Evolutionary conservation across 1,140 invertebrate genomes (phyloP), one percentile per base, ranked within the genome.

Genomic region (Lethocerus indicus): DNA sequence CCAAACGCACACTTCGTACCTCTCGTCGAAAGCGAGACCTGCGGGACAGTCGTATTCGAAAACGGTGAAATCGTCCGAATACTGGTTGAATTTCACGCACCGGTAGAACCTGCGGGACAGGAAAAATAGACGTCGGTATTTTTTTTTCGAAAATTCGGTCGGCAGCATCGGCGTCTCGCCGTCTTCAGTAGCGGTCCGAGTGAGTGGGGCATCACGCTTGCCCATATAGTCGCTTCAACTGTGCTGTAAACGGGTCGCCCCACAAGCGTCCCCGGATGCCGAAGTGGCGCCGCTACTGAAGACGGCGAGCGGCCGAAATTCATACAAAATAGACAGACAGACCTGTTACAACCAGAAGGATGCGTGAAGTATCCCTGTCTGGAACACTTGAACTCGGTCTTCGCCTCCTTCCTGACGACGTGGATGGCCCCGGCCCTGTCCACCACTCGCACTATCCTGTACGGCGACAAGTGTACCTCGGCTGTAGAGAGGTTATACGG

Each of bases 31-130:
- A 1, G 81, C 79, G 16, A 87, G 61, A n/a, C 83, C 84, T 50
- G 74, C 71, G 0, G 83, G 83, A 65, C 85, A 87, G 58, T 83
- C 80, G 58, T 85, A 87, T 60, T 87, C 81, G 58, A 87, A 87
- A 1, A 85, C 79, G 1, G 79, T 82, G 61, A 74, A 85, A 46
- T 84, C 79, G 21, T 79, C 75, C 0, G 73, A 67, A 36, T 71
- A 71, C 63, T 85, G 81, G 61, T 85, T 73, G 59, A 83, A 83
- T 62, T 84, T 84, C 0, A 87, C 81, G 59, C 84, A 88, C 16
- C 84, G 76, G 60, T 87, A 87, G 64, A 87, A 88, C 49, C 81
- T 71, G 51, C 9, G n/a, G n/a, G n/a, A n/a, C n/a, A n/a, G n/a
- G n/a, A n/a, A n/a, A n/a, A n/a, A n/a, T n/a, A n/a, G n/a, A n/a